Percentiles rank a stretch among this genome's conserved stretches.
Conservation (phyloP, 1,140 invertebrate species). For the Papilio glaucus region DNA sequence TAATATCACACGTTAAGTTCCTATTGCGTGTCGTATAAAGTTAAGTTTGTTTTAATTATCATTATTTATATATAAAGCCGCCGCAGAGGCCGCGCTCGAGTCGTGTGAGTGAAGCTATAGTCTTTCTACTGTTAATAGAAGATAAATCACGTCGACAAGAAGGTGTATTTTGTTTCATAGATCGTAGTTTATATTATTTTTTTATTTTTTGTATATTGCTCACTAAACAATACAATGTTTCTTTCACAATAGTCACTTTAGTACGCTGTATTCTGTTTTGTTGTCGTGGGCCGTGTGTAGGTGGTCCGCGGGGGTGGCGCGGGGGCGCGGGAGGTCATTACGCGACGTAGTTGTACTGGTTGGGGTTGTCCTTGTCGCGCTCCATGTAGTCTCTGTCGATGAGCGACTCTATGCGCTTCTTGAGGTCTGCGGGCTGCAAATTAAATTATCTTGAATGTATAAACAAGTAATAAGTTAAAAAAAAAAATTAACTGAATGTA, state of each 20-base stretch:
- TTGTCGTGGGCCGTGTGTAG: neutral
- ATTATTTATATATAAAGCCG: slow-evolving; percentile 34
- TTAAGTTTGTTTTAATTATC: slow-evolving; percentile 41
- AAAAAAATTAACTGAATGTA: too few species aligned
- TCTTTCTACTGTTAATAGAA: slow-evolving; percentile 6
- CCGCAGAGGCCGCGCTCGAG: slow-evolving; percentile 32
- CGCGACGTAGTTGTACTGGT: slow-evolving; percentile 99
- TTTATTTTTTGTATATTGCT: neutral
- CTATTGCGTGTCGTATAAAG: slow-evolving; percentile 50
- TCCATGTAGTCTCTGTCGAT: slow-evolving; percentile 99
- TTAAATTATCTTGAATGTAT: too few species aligned
- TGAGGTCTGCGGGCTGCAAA: slow-evolving; percentile 94
- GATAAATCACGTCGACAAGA: neutral
- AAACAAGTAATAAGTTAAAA: too few species aligned
- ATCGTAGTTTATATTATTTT: neutral
- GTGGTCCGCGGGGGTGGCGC: slow-evolving; percentile 15
- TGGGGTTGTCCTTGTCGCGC: slow-evolving; percentile 98
- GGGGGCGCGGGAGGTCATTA: slow-evolving; percentile 80
- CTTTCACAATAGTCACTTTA: neutral
- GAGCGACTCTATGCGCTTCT: slow-evolving; percentile 98
- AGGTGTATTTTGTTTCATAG: neutral
- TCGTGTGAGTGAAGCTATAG: neutral
- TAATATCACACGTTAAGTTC: slow-evolving; percentile 67
- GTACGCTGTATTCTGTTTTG: slow-evolving; percentile 8
- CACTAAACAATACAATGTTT: neutral